phyloP scores from a whole-genome alignment of 2,888 invertebrate species.

The Ophion ventricosus region DNA sequence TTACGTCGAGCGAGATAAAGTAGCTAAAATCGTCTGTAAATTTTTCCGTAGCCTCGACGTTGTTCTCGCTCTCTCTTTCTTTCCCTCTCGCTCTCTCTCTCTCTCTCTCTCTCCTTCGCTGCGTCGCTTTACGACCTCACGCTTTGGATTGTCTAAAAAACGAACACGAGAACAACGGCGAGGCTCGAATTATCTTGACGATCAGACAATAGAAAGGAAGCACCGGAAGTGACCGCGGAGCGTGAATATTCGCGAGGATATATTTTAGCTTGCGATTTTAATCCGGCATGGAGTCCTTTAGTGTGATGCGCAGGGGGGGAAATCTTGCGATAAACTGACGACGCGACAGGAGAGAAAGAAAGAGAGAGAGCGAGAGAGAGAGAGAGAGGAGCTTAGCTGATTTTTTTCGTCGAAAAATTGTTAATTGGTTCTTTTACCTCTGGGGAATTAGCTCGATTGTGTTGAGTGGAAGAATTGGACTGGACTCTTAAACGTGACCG shows the following conservation, averaged over 20 bases:
- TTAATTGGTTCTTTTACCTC: neutral
- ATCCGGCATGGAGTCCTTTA: neutral
- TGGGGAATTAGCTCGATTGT: neutral
- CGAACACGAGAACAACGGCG: slow-evolving; percentile 35
- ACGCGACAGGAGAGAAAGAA: neutral
- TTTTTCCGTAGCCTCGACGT: slow-evolving; percentile 41
- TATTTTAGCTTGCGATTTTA: neutral
- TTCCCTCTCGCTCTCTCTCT: neutral
- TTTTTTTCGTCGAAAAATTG: neutral
- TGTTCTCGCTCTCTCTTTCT: neutral
- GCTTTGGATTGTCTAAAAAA: slow-evolving; percentile 5
- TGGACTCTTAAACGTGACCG: neutral
- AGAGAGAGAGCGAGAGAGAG: too few relatives aligned
- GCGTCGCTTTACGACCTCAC: neutral
- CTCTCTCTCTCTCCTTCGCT: slow-evolving; percentile 17
- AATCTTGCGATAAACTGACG: neutral
- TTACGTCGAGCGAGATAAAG: slow-evolving; percentile 42
- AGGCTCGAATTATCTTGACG: slow-evolving; percentile 40
- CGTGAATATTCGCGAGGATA: neutral
- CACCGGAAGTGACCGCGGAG: neutral
- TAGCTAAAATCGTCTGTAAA: slow-evolving; percentile 53
- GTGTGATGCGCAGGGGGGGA: neutral
- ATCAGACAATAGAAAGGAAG: neutral
- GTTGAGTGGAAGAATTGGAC: neutral
- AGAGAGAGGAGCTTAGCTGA: neutral